Evolutionary conservation across 2,113 vertebrate genomes (phyloP).

Genomic region (Archilochus colubris): DNA sequence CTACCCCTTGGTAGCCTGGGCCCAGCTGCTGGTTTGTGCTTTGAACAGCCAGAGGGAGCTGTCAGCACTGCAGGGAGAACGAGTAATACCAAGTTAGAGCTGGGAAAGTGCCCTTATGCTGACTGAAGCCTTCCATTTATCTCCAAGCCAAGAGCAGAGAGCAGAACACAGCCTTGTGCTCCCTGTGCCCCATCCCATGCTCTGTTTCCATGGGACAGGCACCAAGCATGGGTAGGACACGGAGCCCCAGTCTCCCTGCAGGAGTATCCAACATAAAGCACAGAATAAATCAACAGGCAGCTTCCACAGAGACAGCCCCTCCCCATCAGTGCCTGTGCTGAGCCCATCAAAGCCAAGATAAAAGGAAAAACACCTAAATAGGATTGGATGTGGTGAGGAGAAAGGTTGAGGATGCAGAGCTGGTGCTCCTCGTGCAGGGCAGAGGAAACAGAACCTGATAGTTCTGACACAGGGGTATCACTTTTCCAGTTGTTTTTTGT

Average conservation of each 20-base stretch:
- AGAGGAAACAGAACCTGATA: background rate
- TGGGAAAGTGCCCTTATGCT: background rate
- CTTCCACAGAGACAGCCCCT: background rate
- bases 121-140: background rate
- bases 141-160: background rate
- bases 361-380: background rate
- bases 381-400: background rate
- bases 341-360: background rate
- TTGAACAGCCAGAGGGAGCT: background rate
- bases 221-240: accelerated
- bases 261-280: background rate
- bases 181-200: background rate
- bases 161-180: background rate
- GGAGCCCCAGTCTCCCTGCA: background rate
- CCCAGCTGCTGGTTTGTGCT: background rate
- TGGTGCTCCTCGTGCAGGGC: background rate
- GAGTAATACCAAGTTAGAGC: background rate
- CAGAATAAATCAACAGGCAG: background rate
- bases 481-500: background rate
- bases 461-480: background rate
- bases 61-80: background rate
- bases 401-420: background rate
- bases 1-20: background rate
- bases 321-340: background rate
- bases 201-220: background rate